Conservation (phyloP, 1,140 invertebrate species). For the Bombus fervidus region DNA sequence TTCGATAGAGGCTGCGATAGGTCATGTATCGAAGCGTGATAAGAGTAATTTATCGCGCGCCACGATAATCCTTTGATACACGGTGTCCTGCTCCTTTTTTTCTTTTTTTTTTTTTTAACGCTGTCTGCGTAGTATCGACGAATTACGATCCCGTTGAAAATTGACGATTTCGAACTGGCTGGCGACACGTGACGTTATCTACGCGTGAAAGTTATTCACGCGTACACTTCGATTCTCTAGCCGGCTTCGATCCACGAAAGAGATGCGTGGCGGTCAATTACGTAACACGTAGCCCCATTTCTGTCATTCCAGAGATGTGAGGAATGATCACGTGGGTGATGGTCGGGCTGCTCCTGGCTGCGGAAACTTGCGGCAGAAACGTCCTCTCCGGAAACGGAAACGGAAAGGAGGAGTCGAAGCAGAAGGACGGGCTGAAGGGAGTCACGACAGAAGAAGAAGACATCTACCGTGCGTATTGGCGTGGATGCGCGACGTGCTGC, state of each 20-base stretch:
- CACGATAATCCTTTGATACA: constrained; percentile 39
- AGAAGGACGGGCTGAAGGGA: constrained; percentile 69
- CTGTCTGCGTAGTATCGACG: not conserved
- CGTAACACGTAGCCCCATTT: constrained; percentile 62
- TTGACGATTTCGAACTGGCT: constrained; percentile 2
- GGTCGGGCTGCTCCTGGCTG: constrained; percentile 82
- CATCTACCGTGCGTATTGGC: constrained; percentile 78
- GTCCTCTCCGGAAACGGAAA: constrained; percentile 78
- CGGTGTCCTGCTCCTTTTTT: not conserved
- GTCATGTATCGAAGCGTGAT: constrained; percentile 23
- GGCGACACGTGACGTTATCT: not conserved
- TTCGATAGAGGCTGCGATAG: constrained; percentile 23
- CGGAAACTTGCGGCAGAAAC: constrained; percentile 82
- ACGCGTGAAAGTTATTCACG: not conserved
- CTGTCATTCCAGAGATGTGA: constrained; percentile 80
- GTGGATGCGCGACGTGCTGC: not conserved
- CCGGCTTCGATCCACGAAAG: not conserved
- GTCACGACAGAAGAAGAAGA: constrained; percentile 77
- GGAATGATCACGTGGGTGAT: constrained; percentile 83
- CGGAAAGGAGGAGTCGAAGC: constrained; percentile 77
- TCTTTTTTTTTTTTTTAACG: not conserved
- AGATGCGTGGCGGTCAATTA: constrained; percentile 29
- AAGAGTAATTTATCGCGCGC: constrained; percentile 45
- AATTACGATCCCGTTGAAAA: constrained; percentile 27
- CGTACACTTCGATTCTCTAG: not conserved